These are phyloP conservation scores for Pocillopora damicornis DNA, from an alignment of 64 coral and sea anemone species.

Conservation along the genomic window DNA sequence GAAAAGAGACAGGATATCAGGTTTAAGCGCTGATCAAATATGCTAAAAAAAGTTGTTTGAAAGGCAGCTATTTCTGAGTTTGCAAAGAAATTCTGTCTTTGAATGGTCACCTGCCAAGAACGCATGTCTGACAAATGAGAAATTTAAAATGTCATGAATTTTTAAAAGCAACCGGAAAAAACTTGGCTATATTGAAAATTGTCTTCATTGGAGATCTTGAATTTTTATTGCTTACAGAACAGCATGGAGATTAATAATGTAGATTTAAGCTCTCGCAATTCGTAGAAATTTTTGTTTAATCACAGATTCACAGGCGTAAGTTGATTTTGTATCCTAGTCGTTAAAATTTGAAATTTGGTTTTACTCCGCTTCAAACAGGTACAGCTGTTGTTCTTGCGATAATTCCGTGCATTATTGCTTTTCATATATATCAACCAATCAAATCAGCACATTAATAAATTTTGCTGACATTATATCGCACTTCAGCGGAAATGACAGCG, in stretches of 20 bases:
- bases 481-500: background rate
- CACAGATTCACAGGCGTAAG: too few species aligned
- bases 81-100: too few species aligned
- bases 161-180: conserved; percentile 24
- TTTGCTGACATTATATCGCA: background rate
- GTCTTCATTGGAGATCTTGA: background rate
- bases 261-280: too few species aligned
- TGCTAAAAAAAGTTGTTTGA: too few species aligned
- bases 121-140: background rate
- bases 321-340: background rate
- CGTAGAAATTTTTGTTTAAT: too few species aligned
- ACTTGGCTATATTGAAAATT: background rate
- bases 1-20: too few species aligned
- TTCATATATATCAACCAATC: conserved; percentile 3
- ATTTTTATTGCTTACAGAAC: too few species aligned
- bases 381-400: background rate
- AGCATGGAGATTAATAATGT: too few species aligned
- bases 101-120: too few species aligned
- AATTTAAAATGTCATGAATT: background rate
- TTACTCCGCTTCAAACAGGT: background rate
- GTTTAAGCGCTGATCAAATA: too few species aligned
- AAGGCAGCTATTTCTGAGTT: too few species aligned
- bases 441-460: background rate
- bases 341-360: background rate
- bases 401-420: background rate